phyloP scores from a whole-genome alignment of 2,888 invertebrate genomes.

The Neoscelio sp. region DNA sequence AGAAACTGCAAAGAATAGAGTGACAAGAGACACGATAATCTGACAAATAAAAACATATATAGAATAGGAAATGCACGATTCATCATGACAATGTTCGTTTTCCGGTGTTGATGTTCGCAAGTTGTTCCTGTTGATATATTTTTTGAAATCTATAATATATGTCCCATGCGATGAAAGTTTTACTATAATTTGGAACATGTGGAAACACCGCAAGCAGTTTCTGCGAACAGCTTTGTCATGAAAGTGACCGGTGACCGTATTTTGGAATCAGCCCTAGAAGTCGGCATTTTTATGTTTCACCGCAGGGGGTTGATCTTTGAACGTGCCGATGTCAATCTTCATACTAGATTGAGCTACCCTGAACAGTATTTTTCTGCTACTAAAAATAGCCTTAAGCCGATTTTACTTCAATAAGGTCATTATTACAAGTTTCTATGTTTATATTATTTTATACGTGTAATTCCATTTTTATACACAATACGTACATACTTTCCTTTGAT shows the following conservation, averaged over 20 bases:
- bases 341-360: slow-evolving; percentile 29
- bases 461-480: background rate
- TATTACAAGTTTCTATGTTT: slow-evolving; percentile 12
- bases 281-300: slow-evolving; percentile 76
- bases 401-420: slow-evolving; percentile 42
- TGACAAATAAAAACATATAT: slow-evolving; percentile 49
- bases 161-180: slow-evolving; percentile 26
- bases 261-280: slow-evolving; percentile 61
- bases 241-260: slow-evolving; percentile 58
- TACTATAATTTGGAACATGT: slow-evolving; percentile 12
- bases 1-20: slow-evolving; percentile 1
- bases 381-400: slow-evolving; percentile 17
- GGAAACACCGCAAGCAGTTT: slow-evolving; percentile 66
- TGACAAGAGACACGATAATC: slow-evolving; percentile 40
- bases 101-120: slow-evolving; percentile 63
- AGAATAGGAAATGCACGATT: slow-evolving; percentile 51
- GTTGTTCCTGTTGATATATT: slow-evolving; percentile 50
- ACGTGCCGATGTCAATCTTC: slow-evolving; percentile 78
- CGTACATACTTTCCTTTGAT: background rate
- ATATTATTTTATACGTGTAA: slow-evolving; percentile 8
- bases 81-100: slow-evolving; percentile 49
- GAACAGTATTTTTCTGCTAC: slow-evolving; percentile 29
- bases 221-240: slow-evolving; percentile 74
- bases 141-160: slow-evolving; percentile 19
- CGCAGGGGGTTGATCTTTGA: slow-evolving; percentile 77